phyloP scores from a whole-genome alignment of 2,797 vertebrate genomes.

The Dipus sagitta region DNA sequence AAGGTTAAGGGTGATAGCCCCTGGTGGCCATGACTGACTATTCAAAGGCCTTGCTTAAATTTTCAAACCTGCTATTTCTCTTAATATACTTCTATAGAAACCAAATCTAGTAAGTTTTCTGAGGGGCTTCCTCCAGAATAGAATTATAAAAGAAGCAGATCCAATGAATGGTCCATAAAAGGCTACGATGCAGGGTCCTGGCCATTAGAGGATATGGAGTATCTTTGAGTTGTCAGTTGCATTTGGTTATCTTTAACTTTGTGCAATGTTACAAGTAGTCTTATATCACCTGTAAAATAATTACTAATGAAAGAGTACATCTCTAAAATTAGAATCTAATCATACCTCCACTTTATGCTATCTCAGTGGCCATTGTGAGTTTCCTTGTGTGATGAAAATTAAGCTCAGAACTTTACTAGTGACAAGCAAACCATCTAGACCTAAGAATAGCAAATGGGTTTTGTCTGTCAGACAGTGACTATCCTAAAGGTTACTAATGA shows the following conservation, averaged over 20 bases:
- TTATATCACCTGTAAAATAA: conserved; percentile 43
- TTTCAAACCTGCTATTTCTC: conserved; percentile 59
- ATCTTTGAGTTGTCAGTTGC: not conserved
- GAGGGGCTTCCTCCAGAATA: not conserved
- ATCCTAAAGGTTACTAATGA: not conserved
- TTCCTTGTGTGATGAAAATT: not conserved
- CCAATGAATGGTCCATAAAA: conserved; percentile 27
- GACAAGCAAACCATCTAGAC: not conserved
- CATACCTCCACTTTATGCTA: not conserved
- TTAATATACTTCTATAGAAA: conserved; percentile 23
- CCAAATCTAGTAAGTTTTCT: conserved; percentile 21
- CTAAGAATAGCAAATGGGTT: not conserved
- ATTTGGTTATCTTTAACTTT: conserved; percentile 48
- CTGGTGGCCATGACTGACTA: not conserved
- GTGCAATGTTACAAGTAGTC: not conserved
- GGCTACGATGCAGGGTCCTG: not conserved
- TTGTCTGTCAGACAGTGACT: not conserved
- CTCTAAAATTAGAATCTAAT: conserved; percentile 34
- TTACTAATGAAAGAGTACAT: conserved; percentile 25
- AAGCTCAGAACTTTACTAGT: not conserved
- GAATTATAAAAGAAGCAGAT: conserved; percentile 29
- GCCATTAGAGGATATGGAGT: not conserved
- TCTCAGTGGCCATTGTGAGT: not conserved
- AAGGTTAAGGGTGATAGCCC: not conserved
- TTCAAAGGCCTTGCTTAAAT: conserved; percentile 42